These are phyloP conservation scores for Meleagris gallopavo DNA, from an alignment of 2,113 vertebrate species.

Conservation along the genomic window DNA sequence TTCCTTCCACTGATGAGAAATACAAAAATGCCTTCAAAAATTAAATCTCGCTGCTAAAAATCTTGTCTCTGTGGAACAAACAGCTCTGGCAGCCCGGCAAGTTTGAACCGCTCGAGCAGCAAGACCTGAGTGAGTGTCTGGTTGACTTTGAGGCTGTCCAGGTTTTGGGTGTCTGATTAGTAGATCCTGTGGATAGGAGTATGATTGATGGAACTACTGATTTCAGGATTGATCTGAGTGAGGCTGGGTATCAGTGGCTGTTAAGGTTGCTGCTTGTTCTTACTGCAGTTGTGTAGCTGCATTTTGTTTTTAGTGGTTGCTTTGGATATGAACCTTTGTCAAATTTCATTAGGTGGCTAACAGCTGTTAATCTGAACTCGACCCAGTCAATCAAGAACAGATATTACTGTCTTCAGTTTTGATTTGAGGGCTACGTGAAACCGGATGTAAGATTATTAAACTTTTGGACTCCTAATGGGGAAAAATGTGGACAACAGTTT, in stretches of 20 bases:
- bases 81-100: neutral
- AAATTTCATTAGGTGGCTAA: neutral
- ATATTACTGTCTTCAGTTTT: neutral
- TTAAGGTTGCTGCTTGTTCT: neutral
- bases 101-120: neutral
- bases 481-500: neutral
- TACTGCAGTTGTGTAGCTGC: neutral
- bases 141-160: neutral
- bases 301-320: neutral
- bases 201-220: neutral
- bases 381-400: neutral
- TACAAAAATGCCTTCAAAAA: neutral
- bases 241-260: neutral
- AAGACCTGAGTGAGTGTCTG: neutral
- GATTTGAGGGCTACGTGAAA: neutral
- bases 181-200: neutral
- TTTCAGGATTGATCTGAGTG: neutral
- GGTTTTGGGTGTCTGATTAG: neutral
- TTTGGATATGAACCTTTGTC: neutral
- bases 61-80: neutral
- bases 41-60: neutral
- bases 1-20: neutral
- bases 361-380: neutral
- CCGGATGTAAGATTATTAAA: neutral
- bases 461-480: neutral